Conservation (phyloP, 2,797 vertebrate species). For the Alfaro cultratus region DNA sequence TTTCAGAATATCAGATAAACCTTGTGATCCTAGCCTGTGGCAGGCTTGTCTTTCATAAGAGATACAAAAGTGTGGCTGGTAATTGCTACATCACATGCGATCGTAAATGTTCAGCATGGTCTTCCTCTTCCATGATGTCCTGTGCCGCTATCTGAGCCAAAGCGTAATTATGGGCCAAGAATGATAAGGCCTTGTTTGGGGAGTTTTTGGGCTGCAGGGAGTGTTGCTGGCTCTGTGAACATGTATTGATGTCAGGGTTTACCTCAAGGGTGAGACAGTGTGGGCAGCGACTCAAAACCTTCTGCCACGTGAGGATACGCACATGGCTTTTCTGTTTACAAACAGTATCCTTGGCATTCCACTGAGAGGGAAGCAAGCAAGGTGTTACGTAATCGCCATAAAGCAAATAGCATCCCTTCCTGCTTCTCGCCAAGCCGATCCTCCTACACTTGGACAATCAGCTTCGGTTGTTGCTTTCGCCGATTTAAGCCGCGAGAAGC, state of each 20-base stretch:
- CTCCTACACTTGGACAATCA: constrained; percentile 59
- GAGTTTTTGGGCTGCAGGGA: constrained; percentile 52
- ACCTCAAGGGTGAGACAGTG: constrained; percentile 74
- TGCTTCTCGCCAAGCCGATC: constrained; percentile 35
- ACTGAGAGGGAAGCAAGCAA: constrained; percentile 62
- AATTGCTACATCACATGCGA: not conserved
- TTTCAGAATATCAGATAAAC: constrained; percentile 2
- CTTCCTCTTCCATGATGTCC: constrained; percentile 5
- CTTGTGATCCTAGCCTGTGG: constrained; percentile 6
- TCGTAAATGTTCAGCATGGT: constrained; percentile 22
- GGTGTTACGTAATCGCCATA: constrained; percentile 78
- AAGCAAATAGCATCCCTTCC: constrained; percentile 72
- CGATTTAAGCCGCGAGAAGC: constrained; percentile 13
- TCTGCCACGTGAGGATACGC: constrained; percentile 79
- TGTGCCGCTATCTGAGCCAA: constrained; percentile 15
- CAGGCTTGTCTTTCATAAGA: constrained; percentile 25
- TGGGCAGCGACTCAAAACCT: constrained; percentile 75
- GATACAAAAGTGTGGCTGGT: constrained; percentile 7
- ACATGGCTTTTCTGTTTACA: constrained; percentile 90
- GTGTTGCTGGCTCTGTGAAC: constrained; percentile 58
- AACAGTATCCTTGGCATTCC: constrained; percentile 86
- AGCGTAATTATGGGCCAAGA: constrained; percentile 60
- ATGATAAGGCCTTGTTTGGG: constrained; percentile 59
- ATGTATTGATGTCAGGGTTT: constrained; percentile 76
- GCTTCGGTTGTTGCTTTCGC: constrained; percentile 27